Conservation (phyloP, 2,113 vertebrate species). For the Pitta sordida region DNA sequence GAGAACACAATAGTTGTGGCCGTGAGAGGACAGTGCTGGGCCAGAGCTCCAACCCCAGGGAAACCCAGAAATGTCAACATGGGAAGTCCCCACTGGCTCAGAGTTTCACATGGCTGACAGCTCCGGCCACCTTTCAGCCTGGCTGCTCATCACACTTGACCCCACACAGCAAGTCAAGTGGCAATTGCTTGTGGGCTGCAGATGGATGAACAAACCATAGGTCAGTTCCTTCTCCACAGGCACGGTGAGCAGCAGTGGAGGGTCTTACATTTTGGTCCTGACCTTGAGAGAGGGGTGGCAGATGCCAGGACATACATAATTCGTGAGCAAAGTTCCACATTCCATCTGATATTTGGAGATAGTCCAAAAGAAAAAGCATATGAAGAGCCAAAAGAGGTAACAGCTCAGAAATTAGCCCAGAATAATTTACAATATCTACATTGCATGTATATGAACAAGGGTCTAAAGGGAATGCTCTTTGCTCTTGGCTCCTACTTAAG, state of each 20-base stretch:
- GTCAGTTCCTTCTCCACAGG: not conserved
- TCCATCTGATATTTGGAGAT: not conserved
- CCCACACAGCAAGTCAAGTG: not conserved
- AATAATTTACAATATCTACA: not conserved
- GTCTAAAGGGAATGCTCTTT: not conserved
- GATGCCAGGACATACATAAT: not conserved
- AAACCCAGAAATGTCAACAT: not conserved
- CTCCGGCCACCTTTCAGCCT: not conserved
- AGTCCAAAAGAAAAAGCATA: not conserved
- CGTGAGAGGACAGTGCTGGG: not conserved
- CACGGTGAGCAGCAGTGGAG: accelerated
- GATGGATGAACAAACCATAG: not conserved
- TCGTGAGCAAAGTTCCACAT: not conserved
- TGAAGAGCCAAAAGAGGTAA: not conserved
- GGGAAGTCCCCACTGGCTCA: not conserved
- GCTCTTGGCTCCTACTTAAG: not conserved
- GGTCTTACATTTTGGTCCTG: accelerated
- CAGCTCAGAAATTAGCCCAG: not conserved
- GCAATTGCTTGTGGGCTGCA: not conserved
- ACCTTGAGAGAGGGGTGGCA: not conserved
- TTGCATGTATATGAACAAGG: not conserved
- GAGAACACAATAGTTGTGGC: not conserved
- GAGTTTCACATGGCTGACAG: not conserved
- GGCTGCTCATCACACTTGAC: not conserved
- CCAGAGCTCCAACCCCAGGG: not conserved